Conservation (phyloP, 1,140 invertebrate genomes). For the Hormaphis cornu region DNA sequence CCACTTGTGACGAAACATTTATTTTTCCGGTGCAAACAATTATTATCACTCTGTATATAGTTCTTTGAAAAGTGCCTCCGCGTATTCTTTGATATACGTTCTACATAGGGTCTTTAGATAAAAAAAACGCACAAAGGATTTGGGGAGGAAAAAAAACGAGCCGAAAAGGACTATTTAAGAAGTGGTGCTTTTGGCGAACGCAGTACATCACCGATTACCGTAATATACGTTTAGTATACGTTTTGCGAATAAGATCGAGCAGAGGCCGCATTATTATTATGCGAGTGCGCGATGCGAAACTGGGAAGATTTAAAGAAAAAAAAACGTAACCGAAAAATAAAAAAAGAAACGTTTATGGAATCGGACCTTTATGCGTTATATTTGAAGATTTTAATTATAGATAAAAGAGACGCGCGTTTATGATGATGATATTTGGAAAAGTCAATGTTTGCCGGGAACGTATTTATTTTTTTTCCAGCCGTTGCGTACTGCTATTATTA, state of each 20-base stretch:
- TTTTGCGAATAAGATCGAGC: slow-evolving; percentile 23
- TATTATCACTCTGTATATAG: not conserved
- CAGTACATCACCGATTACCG: not conserved
- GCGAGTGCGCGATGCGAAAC: slow-evolving; percentile 14
- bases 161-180: slow-evolving; percentile 14
- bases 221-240: not conserved
- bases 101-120: not conserved
- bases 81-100: too few species aligned
- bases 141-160: not conserved
- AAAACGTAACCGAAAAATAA: too few species aligned
- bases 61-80: not conserved
- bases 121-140: not conserved
- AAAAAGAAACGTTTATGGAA: slow-evolving; percentile 11
- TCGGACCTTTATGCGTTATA: slow-evolving; percentile 27
- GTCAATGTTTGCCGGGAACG: slow-evolving; percentile 12
- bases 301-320: not conserved
- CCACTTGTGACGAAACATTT: not conserved
- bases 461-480: slow-evolving; percentile 12
- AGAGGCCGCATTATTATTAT: not conserved
- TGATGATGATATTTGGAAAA: slow-evolving; percentile 32
- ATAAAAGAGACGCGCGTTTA: slow-evolving; percentile 26
- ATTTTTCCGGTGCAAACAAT: not conserved
- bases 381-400: slow-evolving; percentile 32
- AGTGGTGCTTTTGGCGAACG: not conserved
- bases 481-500: too few species aligned